phyloP scores from a whole-genome alignment of 1,140 invertebrate genomes.

The Oppia nitens region DNA sequence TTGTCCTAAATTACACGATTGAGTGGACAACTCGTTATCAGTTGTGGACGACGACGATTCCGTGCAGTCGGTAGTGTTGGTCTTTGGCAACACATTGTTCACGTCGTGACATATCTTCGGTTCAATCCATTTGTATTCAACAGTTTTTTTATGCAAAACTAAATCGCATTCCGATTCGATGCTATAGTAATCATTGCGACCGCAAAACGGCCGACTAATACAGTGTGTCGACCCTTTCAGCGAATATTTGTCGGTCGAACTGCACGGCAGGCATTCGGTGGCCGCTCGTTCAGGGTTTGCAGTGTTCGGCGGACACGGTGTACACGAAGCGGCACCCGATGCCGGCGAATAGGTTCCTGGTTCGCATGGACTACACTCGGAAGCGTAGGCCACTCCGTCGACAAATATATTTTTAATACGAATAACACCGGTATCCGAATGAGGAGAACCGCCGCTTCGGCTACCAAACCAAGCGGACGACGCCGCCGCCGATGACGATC shows the following conservation, averaged over 20 bases:
- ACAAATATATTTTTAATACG: constrained; percentile 13
- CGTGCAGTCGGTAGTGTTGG: background rate
- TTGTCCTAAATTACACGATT: constrained; percentile 41
- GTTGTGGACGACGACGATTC: too few relatives aligned
- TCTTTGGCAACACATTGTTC: constrained; percentile 18
- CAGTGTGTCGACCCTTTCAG: constrained; percentile 32
- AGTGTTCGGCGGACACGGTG: constrained; percentile 32
- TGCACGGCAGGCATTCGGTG: constrained; percentile 32
- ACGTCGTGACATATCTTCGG: constrained; percentile 36
- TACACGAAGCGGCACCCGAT: constrained; percentile 32
- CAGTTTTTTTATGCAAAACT: constrained; percentile 31
- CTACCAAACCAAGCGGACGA: background rate
- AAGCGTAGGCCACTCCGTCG: constrained; percentile 40
- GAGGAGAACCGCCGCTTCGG: background rate
- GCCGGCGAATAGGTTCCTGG: constrained; percentile 35
- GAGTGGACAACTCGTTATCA: constrained; percentile 26
- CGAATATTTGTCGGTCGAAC: constrained; percentile 28
- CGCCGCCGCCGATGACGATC: background rate
- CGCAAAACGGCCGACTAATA: constrained; percentile 34
- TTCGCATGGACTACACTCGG: constrained; percentile 38
- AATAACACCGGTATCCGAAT: constrained; percentile 7
- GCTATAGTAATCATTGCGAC: constrained; percentile 36
- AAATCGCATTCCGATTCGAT: constrained; percentile 34
- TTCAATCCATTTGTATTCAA: constrained; percentile 36
- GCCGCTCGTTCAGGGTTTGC: constrained; percentile 31